Evolutionary conservation across 1,140 invertebrate genomes (phyloP).

Genomic region (Homalodisca vitripennis): DNA sequence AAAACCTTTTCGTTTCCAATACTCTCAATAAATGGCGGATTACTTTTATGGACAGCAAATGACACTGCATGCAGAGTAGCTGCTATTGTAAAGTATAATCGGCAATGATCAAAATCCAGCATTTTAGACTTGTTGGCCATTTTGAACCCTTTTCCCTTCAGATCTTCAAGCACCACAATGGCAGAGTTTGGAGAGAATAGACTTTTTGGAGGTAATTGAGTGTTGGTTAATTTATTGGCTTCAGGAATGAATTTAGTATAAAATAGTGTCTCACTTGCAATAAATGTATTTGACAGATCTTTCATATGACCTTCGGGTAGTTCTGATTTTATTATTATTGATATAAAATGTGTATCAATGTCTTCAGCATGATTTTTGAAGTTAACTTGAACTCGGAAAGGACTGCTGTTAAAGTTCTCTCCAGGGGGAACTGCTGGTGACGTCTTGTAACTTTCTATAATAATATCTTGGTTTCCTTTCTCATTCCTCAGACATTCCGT

Average conservation of each 20-base stretch:
- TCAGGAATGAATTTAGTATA: slow-evolving; percentile 11
- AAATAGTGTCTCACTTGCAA: background rate
- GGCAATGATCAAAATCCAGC: slow-evolving; percentile 14
- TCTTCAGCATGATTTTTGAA: background rate
- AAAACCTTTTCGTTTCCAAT: background rate
- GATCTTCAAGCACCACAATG: background rate
- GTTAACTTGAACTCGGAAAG: background rate
- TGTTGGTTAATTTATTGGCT: background rate
- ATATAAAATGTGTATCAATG: background rate
- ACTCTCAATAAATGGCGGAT: background rate
- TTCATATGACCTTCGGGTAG: background rate
- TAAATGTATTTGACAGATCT: too few species aligned
- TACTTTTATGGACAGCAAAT: background rate
- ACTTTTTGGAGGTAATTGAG: background rate
- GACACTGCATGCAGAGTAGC: background rate
- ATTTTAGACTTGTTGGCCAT: background rate
- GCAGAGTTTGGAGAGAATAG: background rate
- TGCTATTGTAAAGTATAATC: background rate
- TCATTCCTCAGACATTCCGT: background rate
- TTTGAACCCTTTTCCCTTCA: slow-evolving; percentile 11
- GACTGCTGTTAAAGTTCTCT: background rate
- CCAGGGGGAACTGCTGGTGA: background rate
- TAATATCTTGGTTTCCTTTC: background rate
- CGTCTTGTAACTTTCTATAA: background rate
- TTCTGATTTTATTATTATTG: slow-evolving; percentile 15